These are phyloP conservation scores for Clitarchus hookeri DNA, from an alignment of 2,888 invertebrate species.

Conservation along the genomic window DNA sequence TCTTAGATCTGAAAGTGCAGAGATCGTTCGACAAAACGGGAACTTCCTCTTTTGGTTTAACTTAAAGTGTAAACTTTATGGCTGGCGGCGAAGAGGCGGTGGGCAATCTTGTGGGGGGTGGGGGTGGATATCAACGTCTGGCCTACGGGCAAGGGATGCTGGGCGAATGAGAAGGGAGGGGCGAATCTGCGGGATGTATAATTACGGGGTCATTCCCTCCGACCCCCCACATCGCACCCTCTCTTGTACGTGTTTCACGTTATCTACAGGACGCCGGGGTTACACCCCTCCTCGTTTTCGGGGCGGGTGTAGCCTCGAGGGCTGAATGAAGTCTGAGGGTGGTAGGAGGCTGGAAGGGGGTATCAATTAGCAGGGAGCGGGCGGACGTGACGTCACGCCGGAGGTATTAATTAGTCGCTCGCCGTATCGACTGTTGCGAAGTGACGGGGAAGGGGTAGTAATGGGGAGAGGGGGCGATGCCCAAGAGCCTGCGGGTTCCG, in stretches of 20 bases:
- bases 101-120: not conserved
- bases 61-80: no score
- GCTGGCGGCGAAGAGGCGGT: not conserved
- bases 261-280: not conserved
- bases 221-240: not conserved
- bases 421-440: not conserved
- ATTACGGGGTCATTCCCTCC: not conserved
- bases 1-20: no score
- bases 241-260: not conserved
- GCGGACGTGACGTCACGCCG: constrained; percentile 14
- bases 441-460: not conserved
- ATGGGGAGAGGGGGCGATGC: no score
- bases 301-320: not conserved
- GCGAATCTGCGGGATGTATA: not conserved
- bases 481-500: no score
- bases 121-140: not conserved
- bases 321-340: not conserved
- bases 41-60: no score
- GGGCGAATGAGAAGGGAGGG: not conserved
- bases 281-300: not conserved
- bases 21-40: no score
- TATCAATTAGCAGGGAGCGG: not conserved
- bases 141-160: not conserved
- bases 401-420: constrained; percentile 9
- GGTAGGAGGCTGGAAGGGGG: not conserved